phyloP scores from a whole-genome alignment of 2,888 invertebrate species.

The Cerceris rybyensis region DNA sequence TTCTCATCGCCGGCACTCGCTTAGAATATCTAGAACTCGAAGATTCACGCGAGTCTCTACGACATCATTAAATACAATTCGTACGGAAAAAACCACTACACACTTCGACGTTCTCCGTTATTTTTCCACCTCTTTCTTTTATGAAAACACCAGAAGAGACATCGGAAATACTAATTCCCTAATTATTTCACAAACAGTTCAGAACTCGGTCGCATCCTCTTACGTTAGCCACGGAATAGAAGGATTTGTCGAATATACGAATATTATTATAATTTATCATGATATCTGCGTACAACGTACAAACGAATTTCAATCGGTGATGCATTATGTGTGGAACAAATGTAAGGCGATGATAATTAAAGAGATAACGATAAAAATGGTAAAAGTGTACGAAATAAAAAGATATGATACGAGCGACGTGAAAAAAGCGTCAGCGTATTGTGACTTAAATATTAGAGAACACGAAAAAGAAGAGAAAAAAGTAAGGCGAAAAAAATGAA shows the following conservation, averaged over 20 bases:
- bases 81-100: constrained; percentile 11
- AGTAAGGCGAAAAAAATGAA: neutral
- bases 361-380: neutral
- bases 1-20: neutral
- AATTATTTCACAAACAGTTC: constrained; percentile 20
- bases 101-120: neutral
- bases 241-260: neutral
- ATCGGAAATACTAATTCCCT: constrained; percentile 13
- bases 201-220: constrained; percentile 21
- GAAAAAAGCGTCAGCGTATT: neutral
- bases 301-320: neutral
- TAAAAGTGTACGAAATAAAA: neutral
- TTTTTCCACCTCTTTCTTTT: neutral
- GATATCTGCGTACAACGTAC: neutral
- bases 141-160: neutral
- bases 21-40: neutral
- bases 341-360: neutral
- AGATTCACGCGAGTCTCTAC: constrained; percentile 3
- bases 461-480: constrained; percentile 6
- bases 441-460: constrained; percentile 4
- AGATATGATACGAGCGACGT: neutral
- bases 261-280: neutral
- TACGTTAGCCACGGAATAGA: constrained; percentile 4
- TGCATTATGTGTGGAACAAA: neutral
- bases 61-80: constrained; percentile 16